phyloP scores from a whole-genome alignment of 2,888 invertebrate species.

The Brachypalpus laphriformis region DNA sequence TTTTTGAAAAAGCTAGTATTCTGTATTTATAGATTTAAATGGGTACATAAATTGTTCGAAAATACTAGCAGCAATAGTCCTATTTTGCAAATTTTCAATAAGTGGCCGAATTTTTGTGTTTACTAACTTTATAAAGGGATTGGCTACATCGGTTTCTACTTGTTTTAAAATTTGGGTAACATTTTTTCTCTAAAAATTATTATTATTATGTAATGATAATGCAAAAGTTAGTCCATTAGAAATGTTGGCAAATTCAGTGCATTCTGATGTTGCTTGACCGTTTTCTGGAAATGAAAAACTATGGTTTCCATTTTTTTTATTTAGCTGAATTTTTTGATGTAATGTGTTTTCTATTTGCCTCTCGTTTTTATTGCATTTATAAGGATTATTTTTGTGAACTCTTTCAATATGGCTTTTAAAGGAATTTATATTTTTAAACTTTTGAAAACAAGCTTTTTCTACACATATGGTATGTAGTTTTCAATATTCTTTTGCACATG shows the following conservation, averaged over 20 bases:
- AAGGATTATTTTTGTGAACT: too few relatives aligned
- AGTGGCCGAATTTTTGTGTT: neutral
- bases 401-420: neutral
- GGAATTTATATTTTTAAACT: neutral
- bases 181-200: conserved; percentile 4
- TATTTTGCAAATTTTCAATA: neutral
- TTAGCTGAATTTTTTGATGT: neutral
- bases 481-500: neutral
- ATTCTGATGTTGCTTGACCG: neutral
- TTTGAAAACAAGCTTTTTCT: neutral
- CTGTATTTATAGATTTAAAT: neutral
- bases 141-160: neutral
- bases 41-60: neutral
- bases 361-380: too few relatives aligned
- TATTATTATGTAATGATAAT: neutral
- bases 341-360: too few relatives aligned
- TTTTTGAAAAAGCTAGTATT: neutral
- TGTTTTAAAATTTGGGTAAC: neutral
- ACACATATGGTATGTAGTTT: too few relatives aligned
- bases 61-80: neutral
- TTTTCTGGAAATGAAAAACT: neutral
- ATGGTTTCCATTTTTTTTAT: neutral
- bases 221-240: neutral
- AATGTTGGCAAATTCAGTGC: neutral
- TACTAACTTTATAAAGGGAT: neutral